Percentiles rank a stretch among this genome's conserved stretches.
Evolutionary conservation across 2,888 invertebrate genomes (phyloP).

Genomic region (Cremastinae sp.): DNA sequence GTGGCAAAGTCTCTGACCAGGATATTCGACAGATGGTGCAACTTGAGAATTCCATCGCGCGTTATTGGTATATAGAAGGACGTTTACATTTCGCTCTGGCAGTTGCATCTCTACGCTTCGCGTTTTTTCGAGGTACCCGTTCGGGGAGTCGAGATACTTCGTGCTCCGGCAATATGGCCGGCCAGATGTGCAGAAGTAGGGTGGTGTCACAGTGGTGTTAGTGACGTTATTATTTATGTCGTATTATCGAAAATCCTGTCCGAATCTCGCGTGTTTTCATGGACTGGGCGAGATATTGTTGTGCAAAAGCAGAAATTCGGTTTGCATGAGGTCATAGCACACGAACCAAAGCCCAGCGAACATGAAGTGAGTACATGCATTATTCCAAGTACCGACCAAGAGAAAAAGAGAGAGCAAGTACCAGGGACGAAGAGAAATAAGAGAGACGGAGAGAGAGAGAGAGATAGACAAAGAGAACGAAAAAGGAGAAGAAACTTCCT

Average conservation of each 20-base stretch:
- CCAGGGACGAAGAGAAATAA: slow-evolving; percentile 14
- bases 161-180: slow-evolving; percentile 77
- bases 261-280: slow-evolving; percentile 80
- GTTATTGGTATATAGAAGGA: slow-evolving; percentile 17
- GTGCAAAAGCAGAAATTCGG: slow-evolving; percentile 76
- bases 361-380: slow-evolving; percentile 77
- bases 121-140: slow-evolving; percentile 9
- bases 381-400: slow-evolving; percentile 33
- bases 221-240: slow-evolving; percentile 79
- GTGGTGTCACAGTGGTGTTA: slow-evolving; percentile 79
- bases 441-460: slow-evolving; percentile 28
- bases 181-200: slow-evolving; percentile 78
- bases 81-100: slow-evolving; percentile 24
- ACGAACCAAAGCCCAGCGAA: slow-evolving; percentile 76
- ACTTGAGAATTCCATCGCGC: neutral
- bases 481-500: slow-evolving; percentile 54
- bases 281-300: slow-evolving; percentile 78
- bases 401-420: slow-evolving; percentile 26
- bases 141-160: slow-evolving; percentile 48
- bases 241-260: slow-evolving; percentile 79
- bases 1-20: too few relatives aligned
- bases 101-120: slow-evolving; percentile 22
- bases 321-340: slow-evolving; percentile 79
- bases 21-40: slow-evolving; percentile 10
- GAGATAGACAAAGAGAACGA: slow-evolving; percentile 33